Base-by-base conservation (phyloP, 2,113 vertebrate species). In the Macroglossus sobrinus region DNA sequence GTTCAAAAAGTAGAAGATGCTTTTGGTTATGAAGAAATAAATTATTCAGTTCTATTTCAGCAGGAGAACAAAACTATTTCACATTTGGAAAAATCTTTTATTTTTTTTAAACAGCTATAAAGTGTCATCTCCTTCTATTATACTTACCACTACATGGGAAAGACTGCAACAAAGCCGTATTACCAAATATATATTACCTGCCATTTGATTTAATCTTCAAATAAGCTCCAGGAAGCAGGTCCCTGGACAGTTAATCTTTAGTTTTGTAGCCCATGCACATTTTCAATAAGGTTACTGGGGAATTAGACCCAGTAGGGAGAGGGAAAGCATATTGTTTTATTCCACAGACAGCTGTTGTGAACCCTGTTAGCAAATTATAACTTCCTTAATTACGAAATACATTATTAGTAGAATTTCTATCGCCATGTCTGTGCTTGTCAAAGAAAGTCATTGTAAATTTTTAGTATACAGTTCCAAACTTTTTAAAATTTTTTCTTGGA, bases 121-220 rank as follows among this genome's bases (percentile, higher is more conserved):
- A 98, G 97, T 96, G 93, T 96, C 97, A 98, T 93, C 90, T 92
- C 91, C 86, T 96, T 96, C 98, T 97, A 95, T 98, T 96, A 96
- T 80, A 97, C 94, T 98, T 98, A 93, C 92, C 84, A 96, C 63
- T 75, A 96, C 50, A 89, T 93, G 89, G 95, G 47, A 81, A 98
- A 97, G 96, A 97, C 96, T 96, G 96, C 98, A 98, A 98, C 97
- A 98, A 98, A 98, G 98, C 97, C 82, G 43, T 98, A 98, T 98
- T 98, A 98, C 97, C 96, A 98, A 98, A 98, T 98, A 98, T 98
- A 98, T 98, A 98, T 98, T 97, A 97, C 97, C 97, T 99, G 98
- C 97, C 98, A 98, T 98, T 99, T 99, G 98, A 99, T 98, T 98
- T 99, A 99, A 98, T 98, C 98, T 98, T 98, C 98, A 99, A 98